Evolutionary conservation across 1,140 invertebrate species (phyloP).

Genomic region (Panonychus citri): DNA sequence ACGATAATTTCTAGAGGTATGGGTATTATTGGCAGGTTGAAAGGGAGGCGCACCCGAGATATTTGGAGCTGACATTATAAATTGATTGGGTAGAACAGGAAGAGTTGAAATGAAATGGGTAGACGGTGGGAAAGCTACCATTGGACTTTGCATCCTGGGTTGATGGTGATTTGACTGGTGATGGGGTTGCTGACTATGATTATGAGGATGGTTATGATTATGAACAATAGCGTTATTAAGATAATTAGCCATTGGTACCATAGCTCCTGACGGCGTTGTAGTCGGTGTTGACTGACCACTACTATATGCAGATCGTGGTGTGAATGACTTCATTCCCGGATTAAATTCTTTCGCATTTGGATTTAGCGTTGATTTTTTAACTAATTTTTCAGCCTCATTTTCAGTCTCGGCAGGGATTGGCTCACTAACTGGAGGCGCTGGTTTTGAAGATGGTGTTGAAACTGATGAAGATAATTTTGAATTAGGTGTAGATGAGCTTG

Average conservation of each 20-base stretch:
- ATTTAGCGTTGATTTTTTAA: conserved; percentile 56
- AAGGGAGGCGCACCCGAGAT: neutral
- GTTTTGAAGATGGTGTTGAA: neutral
- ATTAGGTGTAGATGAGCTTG: neutral
- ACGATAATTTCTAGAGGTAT: conserved; percentile 4
- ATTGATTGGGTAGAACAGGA: neutral
- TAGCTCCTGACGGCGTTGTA: neutral
- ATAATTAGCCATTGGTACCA: neutral
- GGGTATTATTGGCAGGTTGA: neutral
- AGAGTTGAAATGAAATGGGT: neutral
- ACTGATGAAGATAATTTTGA: neutral
- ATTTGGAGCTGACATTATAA: neutral
- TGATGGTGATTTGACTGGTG: neutral
- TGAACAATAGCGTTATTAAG: neutral
- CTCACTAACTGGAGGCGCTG: neutral
- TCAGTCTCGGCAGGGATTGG: neutral
- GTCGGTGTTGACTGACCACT: conserved; percentile 4
- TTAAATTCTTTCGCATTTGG: conserved; percentile 66
- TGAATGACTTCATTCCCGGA: conserved; percentile 59
- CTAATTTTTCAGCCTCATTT: neutral
- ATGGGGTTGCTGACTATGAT: neutral
- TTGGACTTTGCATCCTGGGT: neutral
- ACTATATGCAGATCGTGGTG: conserved; percentile 26
- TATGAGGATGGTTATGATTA: neutral
- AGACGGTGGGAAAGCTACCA: neutral